Evolutionary conservation across 2,113 vertebrate genomes (phyloP).

Genomic region (Ceuthmochares aereus): DNA sequence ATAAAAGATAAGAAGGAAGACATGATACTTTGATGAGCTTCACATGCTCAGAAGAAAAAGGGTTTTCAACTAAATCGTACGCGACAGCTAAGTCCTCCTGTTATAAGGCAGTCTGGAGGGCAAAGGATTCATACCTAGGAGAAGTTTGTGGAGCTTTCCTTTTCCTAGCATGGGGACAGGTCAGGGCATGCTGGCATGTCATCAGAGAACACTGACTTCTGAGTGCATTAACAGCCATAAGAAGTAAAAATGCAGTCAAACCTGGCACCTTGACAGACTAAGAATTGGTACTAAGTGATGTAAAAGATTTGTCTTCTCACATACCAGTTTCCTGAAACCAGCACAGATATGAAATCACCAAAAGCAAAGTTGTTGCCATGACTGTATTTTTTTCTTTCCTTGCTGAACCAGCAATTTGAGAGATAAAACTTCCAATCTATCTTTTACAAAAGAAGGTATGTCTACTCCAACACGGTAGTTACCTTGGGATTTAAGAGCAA

Average conservation of each 20-base stretch:
- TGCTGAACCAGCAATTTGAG: not conserved
- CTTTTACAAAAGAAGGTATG: not conserved
- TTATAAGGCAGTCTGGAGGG: not conserved
- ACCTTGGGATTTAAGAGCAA: not conserved
- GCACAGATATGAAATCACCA: not conserved
- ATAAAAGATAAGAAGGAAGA: not conserved
- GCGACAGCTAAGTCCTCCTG: not conserved
- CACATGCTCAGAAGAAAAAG: not conserved
- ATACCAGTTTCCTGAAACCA: not conserved
- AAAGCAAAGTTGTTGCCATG: not conserved
- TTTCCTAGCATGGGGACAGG: not conserved
- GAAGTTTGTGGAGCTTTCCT: not conserved
- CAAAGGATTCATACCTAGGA: not conserved
- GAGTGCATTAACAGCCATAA: not conserved
- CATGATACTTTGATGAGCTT: not conserved
- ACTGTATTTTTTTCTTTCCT: not conserved
- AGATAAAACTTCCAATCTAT: not conserved
- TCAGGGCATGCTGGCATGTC: not conserved
- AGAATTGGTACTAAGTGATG: not conserved
- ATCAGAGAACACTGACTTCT: not conserved
- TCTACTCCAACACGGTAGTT: not conserved
- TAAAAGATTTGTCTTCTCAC: not conserved
- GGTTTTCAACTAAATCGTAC: not conserved
- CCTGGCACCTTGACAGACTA: not conserved
- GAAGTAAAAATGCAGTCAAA: constrained; percentile 8